Conservation (phyloP, 2,888 invertebrate genomes). For the Halocaridina rubra region DNA sequence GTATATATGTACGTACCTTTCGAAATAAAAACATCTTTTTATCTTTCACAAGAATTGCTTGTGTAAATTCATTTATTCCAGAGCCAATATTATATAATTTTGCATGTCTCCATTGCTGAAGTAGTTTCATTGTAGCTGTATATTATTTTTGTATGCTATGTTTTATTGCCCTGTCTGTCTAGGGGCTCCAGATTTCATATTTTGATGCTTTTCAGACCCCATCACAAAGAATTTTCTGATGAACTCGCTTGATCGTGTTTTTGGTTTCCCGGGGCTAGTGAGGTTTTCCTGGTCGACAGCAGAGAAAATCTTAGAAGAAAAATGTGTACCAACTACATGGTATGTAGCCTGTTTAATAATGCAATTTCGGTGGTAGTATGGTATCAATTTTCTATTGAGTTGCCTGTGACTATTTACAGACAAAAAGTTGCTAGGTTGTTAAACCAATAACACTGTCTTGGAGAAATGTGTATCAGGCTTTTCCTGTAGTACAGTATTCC, state of each 20-base stretch:
- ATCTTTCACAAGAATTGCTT: too few species aligned
- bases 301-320: constrained; percentile 80
- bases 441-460: neutral
- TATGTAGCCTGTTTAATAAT: neutral
- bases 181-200: too few species aligned
- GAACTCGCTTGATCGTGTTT: constrained; percentile 85
- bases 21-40: too few species aligned
- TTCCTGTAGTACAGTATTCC: neutral
- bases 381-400: neutral
- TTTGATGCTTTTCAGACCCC: constrained; percentile 85
- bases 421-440: neutral
- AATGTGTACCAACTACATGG: constrained; percentile 69
- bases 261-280: constrained; percentile 94
- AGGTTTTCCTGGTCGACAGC: constrained; percentile 99
- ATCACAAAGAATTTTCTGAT: constrained; percentile 90
- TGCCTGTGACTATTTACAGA: neutral
- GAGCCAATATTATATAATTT: too few species aligned
- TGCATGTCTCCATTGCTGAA: too few species aligned
- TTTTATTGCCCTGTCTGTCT: too few species aligned
- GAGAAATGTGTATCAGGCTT: neutral
- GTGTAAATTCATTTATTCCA: too few species aligned
- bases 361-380: neutral
- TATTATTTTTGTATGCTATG: too few species aligned
- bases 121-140: too few species aligned
- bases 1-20: too few species aligned